Evolutionary conservation across 2,113 vertebrate genomes (phyloP), one percentile per base, ranked within the genome.

Genomic region (Campylorhamphus procurvoides): DNA sequence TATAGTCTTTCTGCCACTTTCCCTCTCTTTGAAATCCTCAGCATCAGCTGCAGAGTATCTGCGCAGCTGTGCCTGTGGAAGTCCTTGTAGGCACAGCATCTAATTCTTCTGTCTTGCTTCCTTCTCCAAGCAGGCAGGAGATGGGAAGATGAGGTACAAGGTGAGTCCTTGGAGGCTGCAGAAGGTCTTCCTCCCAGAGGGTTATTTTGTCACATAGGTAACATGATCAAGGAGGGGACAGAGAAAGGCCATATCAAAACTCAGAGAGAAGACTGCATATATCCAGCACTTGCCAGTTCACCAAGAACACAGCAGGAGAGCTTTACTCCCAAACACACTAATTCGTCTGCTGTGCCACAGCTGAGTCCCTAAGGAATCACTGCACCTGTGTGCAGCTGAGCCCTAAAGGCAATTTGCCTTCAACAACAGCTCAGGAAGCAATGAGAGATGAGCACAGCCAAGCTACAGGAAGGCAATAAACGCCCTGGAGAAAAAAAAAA

Each of bases 91-190:
- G 28, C 14, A 19, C 28, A 89, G 33, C 27, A 23, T 68, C 84
- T 94, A 90, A 96, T 55, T 49, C 85, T 79, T 87, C 27, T 84
- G 20, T 94, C 46, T 90, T 66, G 3, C 95, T 91, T 97, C 39
- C 72, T 87, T 94, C 80, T 86, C 76, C 97, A 93, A 78, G 72
- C 92, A 99, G 99, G 99, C 98, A 93, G 99, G 99, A 98, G 99
- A 99, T 98, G 99, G 99, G 76, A 99, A 99, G 97, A 99, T 99
- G 91, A 99, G 99, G 94, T 99, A 99, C 97, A 99, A 99, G 99
- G 99, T 99, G 97, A 98, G 98, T 25, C 15, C 91, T 82, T 89
- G 63, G 58, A 42, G 56, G 50, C 60, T 86, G 80, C 76, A 50
- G 40, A 52, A 64, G 4, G 18, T 59, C 42, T 76, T 79, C 63